Evolutionary conservation across 2,888 invertebrate genomes (phyloP).

Genomic region (Pimpla rufipes): DNA sequence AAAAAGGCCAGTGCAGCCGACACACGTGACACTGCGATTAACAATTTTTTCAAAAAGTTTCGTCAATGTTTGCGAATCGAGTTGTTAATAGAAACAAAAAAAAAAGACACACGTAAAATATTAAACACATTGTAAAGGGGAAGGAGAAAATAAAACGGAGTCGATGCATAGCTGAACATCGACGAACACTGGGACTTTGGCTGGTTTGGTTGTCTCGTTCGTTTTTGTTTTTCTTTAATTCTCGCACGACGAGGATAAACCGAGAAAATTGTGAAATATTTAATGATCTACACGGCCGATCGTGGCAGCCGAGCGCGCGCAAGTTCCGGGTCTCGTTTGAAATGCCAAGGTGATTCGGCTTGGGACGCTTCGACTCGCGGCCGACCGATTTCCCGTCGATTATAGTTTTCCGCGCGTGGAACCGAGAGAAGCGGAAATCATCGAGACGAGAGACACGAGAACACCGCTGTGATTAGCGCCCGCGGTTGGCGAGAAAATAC

Average conservation of each 20-base stretch:
- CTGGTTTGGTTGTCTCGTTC: neutral
- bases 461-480: conserved; percentile 15
- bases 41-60: conserved; percentile 8
- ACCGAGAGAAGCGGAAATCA: neutral
- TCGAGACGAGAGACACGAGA: conserved; percentile 24
- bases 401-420: neutral
- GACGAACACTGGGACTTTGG: conserved; percentile 14
- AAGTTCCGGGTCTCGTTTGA: conserved; percentile 60
- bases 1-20: conserved; percentile 28
- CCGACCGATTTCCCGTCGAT: conserved; percentile 38
- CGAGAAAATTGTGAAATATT: conserved; percentile 43
- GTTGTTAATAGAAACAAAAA: neutral
- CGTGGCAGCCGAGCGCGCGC: conserved; percentile 8
- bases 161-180: conserved; percentile 7
- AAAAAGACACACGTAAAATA: neutral
- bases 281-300: conserved; percentile 35
- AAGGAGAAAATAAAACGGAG: conserved; percentile 8
- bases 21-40: conserved; percentile 21
- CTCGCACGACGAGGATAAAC: neutral
- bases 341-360: conserved; percentile 75
- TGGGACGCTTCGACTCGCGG: conserved; percentile 61
- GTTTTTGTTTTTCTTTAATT: neutral
- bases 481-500: neutral
- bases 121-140: too few species aligned
- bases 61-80: conserved; percentile 19